Base-by-base conservation (phyloP, 1,140 invertebrate species). In the Zaprionus gabonicus region DNA sequence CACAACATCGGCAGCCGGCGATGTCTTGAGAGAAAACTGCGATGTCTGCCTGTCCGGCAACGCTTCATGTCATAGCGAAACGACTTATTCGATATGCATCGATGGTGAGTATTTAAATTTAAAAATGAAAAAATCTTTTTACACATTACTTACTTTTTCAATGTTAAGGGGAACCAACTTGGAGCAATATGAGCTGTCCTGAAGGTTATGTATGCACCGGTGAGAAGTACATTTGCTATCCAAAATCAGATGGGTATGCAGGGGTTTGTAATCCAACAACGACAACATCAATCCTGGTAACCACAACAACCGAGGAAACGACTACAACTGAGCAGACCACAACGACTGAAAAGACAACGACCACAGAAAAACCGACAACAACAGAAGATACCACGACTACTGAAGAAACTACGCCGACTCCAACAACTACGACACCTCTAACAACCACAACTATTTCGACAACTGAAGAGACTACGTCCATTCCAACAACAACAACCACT, bases 41-140 rank as follows among this genome's bases (percentile, higher is more conserved):
- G 62, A 82, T 57, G 71, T 79, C 10, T 86, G 82, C 25, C 76
- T 72, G 12, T 51, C 46, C 25, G 46, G 46, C 46, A 51, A 51
- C 20, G 46, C 46, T 25, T 3, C 46, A 20, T 51, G 46, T 51
- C 46, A 25, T 7, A 25, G 1, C 46, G 46, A 51, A 51, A 51
- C 46, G 3, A 51, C 20, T 13, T 51, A 51, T 51, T 51, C 46
- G 46, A 51, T 51, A 51, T 51, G 46, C 4, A 23, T 12, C 0
- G 4, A 51, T 25, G 46, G 46, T 51, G 46, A 51, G 12, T 51
- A 25, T 51, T 4, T 4, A 3, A 51, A 25, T 25, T 51, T 2
- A 25, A 51, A 51, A 51, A 13, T 51, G 4, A 51, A 51, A 51
- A 12, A 25, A 34, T 10, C 1, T 31, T 4, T 13, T 23, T 1